Evolutionary conservation across 1,140 invertebrate genomes (phyloP).

Genomic region (Philopotamus ludificatus): DNA sequence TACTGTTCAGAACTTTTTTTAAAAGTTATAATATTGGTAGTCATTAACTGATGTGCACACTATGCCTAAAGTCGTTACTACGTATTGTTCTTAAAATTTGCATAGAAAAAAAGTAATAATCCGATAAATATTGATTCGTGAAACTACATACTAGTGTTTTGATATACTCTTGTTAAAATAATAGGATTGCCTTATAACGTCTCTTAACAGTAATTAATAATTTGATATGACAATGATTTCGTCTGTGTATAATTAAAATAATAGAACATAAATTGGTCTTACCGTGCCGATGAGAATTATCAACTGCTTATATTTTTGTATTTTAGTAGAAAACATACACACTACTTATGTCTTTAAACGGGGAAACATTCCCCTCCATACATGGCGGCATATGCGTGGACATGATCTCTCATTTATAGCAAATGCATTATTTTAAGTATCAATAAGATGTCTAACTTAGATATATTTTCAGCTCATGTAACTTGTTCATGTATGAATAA

Average conservation of each 20-base stretch:
- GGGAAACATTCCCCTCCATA: neutral
- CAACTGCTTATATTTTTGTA: slow-evolving; percentile 42
- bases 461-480: slow-evolving; percentile 43
- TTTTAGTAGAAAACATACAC: slow-evolving; percentile 41
- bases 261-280: slow-evolving; percentile 7
- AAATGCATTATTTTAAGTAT: slow-evolving; percentile 40
- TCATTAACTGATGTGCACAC: neutral
- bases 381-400: slow-evolving; percentile 33
- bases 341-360: slow-evolving; percentile 23
- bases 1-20: slow-evolving; percentile 15
- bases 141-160: neutral
- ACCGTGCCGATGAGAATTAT: slow-evolving; percentile 16
- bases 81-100: too few species aligned
- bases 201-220: neutral
- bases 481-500: slow-evolving; percentile 42
- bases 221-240: neutral
- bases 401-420: slow-evolving; percentile 42
- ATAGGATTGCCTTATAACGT: too few species aligned
- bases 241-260: neutral
- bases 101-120: too few species aligned
- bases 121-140: neutral
- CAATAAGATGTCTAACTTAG: slow-evolving; percentile 40
- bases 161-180: neutral
- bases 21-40: neutral
- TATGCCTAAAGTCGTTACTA: neutral